phyloP scores from a whole-genome alignment of 2,888 invertebrate genomes.

The Dasypolia templi region DNA sequence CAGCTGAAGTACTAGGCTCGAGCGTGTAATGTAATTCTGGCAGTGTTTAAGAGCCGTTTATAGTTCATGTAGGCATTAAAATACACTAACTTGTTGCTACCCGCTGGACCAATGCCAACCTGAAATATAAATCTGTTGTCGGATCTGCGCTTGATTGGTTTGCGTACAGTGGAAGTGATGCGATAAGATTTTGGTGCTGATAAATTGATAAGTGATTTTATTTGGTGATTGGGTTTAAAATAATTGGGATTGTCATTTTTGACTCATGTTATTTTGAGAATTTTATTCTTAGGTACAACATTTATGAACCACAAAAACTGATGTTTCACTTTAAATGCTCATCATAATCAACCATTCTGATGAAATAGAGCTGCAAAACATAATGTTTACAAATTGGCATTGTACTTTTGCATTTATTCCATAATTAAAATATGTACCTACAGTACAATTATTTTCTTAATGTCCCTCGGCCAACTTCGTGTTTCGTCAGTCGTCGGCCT shows the following conservation, averaged over 20 bases:
- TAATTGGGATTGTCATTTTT: background rate
- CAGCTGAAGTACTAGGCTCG: conserved; percentile 36
- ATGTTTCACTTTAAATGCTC: no score
- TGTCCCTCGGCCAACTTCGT: no score
- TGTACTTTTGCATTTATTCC: background rate
- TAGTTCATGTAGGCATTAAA: conserved; percentile 64
- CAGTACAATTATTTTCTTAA: no score
- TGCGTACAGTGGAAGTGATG: conserved; percentile 35
- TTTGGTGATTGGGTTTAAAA: background rate
- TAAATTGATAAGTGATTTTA: conserved; percentile 15
- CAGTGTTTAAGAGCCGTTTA: conserved; percentile 63
- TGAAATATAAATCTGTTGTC: conserved; percentile 62
- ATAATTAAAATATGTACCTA: no score
- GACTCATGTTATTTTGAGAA: background rate
- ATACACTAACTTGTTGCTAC: conserved; percentile 69
- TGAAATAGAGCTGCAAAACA: background rate
- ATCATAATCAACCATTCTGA: no score
- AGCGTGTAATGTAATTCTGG: conserved; percentile 58
- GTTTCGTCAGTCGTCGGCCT: no score
- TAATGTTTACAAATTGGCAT: background rate
- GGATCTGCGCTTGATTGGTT: conserved; percentile 47
- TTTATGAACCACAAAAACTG: background rate
- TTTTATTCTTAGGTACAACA: background rate
- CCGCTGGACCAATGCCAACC: conserved; percentile 65
- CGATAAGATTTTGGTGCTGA: conserved; percentile 32